Evolutionary conservation across 2,113 vertebrate genomes (phyloP), one percentile per base, ranked within the genome.

Genomic region (Cyanistes caeruleus): DNA sequence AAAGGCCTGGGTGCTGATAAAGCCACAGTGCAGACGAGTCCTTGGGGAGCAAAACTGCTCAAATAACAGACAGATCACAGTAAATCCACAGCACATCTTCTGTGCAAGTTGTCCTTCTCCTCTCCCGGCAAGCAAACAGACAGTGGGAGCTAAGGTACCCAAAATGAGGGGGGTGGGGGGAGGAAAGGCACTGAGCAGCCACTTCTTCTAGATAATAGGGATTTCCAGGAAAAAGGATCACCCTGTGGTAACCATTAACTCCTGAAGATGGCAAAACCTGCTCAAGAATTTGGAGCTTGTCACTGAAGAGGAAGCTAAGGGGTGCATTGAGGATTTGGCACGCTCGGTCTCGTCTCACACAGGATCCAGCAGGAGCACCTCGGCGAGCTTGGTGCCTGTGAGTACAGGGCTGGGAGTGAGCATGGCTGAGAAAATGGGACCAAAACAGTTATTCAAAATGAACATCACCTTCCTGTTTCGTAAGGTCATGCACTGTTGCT

Each of bases 1-100:
- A 85, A 67, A 52, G 64, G 77, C 43, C n/a, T 60, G 56, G 15
- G 65, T 56, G 44, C 52, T 84, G 93, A 92, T 91, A 95, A 92
- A 78, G 73, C 17, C 4, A 0, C 44, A 2, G 4, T 21, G 69
- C 31, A 28, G 51, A 56, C 15, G 1, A 44, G 58, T 87, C 35
- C 25, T n/a, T 43, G 28, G n/a, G 30, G 7, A 25, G 19, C 85
- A 68, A 62, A 87, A 49, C 43, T 35, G 16, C 59, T 92, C 35
- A 5, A 2, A 11, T 70, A 90, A 63, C 15, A 78, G 20, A 73
- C n/a, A 5, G 60, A 52, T 89, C 68, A 44, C 56, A 58, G 43
- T 35, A 51, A 84, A 48, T 46, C 77, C 14, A 1, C 17, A 79
- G 49, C 43, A 39, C 15, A 7, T 37, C 24, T n/a, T 2, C 0